Evolutionary conservation across 2,888 invertebrate species (phyloP).

Genomic region (Cloeon dipterum): DNA sequence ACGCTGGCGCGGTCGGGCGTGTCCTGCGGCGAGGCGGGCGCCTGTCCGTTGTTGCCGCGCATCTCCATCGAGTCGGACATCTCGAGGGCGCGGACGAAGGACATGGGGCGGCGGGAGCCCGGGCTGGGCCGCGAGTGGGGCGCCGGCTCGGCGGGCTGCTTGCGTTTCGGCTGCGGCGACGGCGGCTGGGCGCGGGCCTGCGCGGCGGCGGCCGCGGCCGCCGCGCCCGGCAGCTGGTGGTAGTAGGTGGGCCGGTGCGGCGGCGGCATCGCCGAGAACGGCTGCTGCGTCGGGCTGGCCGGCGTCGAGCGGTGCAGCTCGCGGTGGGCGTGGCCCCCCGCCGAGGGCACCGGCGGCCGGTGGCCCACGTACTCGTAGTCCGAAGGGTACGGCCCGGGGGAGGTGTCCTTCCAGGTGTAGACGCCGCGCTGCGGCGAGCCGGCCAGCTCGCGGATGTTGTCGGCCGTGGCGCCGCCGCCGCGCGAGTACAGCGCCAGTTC

Average conservation of each 20-base stretch:
- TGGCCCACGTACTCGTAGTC: slow-evolving; percentile 1
- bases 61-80: slow-evolving; percentile 77
- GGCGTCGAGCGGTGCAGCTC: slow-evolving; percentile 45
- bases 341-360: no score
- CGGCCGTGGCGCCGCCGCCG: slow-evolving; percentile 46
- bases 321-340: no score
- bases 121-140: slow-evolving; percentile 10
- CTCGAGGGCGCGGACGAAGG: slow-evolving; percentile 71
- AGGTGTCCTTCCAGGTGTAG: slow-evolving; percentile 59
- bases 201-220: no score
- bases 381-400: slow-evolving; percentile 32
- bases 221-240: slow-evolving; percentile 8
- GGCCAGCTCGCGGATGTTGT: slow-evolving; percentile 71
- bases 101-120: slow-evolving; percentile 44
- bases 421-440: slow-evolving; percentile 66
- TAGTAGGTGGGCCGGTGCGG: slow-evolving; percentile 14
- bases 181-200: slow-evolving; percentile 12
- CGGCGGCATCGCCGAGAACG: slow-evolving; percentile 12
- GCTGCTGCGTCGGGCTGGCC: slow-evolving; percentile 41
- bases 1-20: slow-evolving; percentile 71
- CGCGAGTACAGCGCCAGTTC: slow-evolving; percentile 22
- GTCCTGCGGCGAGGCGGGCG: slow-evolving; percentile 12
- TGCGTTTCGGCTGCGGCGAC: slow-evolving; percentile 28
- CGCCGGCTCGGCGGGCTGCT: slow-evolving; percentile 19
- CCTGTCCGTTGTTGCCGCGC: slow-evolving; percentile 22